A percentile compares a stretch with the other conserved stretches of the same genome.
Conservation (phyloP, 2,888 invertebrate genomes). For the Tanypteryx hageni region DNA sequence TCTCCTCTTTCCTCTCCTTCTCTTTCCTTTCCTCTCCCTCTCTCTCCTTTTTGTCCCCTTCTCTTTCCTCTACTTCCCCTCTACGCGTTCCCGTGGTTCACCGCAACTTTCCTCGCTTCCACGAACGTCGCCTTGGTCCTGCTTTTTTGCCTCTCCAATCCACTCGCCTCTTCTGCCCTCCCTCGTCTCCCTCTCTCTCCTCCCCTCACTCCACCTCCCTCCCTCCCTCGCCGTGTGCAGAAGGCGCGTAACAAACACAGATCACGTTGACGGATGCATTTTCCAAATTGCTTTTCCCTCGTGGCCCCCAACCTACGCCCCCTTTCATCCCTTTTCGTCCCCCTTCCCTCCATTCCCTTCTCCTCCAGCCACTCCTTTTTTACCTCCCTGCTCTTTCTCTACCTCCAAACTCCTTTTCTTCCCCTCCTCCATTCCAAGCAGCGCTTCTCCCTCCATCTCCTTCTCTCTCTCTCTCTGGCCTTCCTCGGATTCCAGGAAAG, state of each 20-base stretch:
- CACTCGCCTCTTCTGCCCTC: no score
- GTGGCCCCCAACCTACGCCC: conserved; percentile 12
- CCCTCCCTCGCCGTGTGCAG: neutral
- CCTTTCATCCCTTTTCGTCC: neutral
- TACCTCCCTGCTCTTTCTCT: no score
- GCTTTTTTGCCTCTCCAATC: neutral
- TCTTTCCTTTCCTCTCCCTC: neutral
- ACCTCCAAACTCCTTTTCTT: neutral
- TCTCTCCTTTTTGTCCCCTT: neutral
- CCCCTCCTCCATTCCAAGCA: neutral
- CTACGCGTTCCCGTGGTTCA: neutral
- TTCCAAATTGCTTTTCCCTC: conserved; percentile 57
- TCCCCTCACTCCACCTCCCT: neutral
- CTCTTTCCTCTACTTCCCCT: neutral
- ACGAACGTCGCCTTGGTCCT: no score
- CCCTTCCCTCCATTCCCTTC: neutral
- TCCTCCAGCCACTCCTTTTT: neutral
- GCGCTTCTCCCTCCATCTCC: neutral
- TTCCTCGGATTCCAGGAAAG: neutral
- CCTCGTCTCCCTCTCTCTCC: neutral
- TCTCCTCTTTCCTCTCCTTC: neutral
- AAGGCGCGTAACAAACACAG: conserved; percentile 31
- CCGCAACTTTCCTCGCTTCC: no score
- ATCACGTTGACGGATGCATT: conserved; percentile 50
- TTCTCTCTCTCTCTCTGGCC: no score